A percentile compares a stretch with the other conserved stretches of the same genome.
Conservation (phyloP, 2,888 invertebrate genomes). For the Drosophila mayaguana region DNA sequence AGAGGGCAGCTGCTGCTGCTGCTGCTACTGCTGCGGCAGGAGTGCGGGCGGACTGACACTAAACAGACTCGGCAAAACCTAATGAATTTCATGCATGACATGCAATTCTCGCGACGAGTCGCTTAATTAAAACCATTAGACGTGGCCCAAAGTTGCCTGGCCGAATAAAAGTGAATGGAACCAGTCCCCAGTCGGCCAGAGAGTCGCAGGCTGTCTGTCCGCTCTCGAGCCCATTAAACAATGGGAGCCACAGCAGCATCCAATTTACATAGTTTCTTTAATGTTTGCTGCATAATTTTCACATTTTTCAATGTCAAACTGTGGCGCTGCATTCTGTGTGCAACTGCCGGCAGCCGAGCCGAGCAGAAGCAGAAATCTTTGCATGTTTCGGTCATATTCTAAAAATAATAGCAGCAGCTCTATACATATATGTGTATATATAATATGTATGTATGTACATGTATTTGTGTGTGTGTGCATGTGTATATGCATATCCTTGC, state of each 20-base stretch:
- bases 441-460: constrained; percentile 7
- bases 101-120: constrained; percentile 68
- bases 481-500: neutral
- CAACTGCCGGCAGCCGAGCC: constrained; percentile 51
- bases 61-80: constrained; percentile 51
- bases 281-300: constrained; percentile 84
- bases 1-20: neutral
- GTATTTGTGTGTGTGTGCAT: neutral
- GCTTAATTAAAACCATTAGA: constrained; percentile 79
- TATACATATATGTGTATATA: constrained; percentile 8
- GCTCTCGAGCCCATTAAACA: neutral
- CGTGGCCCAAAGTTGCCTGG: constrained; percentile 53
- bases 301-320: constrained; percentile 84
- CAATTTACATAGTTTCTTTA: constrained; percentile 79
- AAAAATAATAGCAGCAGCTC: constrained; percentile 72
- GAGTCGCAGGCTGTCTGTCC: neutral
- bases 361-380: constrained; percentile 65
- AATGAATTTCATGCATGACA: constrained; percentile 80
- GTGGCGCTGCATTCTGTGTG: constrained; percentile 62
- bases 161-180: constrained; percentile 63
- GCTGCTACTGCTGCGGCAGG: neutral
- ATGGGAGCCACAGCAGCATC: constrained; percentile 51
- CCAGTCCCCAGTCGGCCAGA: neutral
- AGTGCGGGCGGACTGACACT: constrained; percentile 4
- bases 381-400: constrained; percentile 82